phyloP scores from a whole-genome alignment of 1,140 invertebrate species.

The Brachionus angularis region DNA sequence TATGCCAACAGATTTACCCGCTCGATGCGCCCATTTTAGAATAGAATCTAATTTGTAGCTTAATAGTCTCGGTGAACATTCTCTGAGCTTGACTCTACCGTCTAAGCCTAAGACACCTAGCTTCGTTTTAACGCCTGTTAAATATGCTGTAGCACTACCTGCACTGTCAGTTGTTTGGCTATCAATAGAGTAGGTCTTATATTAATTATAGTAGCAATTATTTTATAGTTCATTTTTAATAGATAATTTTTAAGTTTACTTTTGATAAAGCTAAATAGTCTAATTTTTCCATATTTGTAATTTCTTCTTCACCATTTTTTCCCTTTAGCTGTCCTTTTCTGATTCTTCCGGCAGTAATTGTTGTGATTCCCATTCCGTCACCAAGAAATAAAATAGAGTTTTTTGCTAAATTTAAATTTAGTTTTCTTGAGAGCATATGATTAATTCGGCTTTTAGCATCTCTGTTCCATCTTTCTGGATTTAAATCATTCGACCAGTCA shows the following conservation, averaged over 20 bases:
- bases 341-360: conserved; percentile 76
- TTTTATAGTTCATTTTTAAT: too few species aligned
- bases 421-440: background rate
- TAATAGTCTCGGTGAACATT: background rate
- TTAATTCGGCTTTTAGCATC: background rate
- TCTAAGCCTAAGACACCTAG: conserved; percentile 73
- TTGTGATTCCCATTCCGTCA: conserved; percentile 87
- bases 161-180: conserved; percentile 83
- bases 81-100: conserved; percentile 49
- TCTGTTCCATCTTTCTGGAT: conserved; percentile 20
- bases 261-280: conserved; percentile 45
- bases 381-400: conserved; percentile 87
- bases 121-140: conserved; percentile 78
- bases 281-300: conserved; percentile 26
- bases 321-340: conserved; percentile 64
- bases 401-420: conserved; percentile 63
- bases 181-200: conserved; percentile 78
- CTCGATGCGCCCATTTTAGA: conserved; percentile 29
- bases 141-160: conserved; percentile 77
- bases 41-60: conserved; percentile 15
- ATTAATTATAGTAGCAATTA: background rate
- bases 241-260: too few species aligned
- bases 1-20: conserved; percentile 69
- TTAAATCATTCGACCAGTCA: conserved; percentile 28
- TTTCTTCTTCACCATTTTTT: conserved; percentile 65